Conservation (phyloP, 2,888 invertebrate species). For the Rhimphoctona megacephalus region DNA sequence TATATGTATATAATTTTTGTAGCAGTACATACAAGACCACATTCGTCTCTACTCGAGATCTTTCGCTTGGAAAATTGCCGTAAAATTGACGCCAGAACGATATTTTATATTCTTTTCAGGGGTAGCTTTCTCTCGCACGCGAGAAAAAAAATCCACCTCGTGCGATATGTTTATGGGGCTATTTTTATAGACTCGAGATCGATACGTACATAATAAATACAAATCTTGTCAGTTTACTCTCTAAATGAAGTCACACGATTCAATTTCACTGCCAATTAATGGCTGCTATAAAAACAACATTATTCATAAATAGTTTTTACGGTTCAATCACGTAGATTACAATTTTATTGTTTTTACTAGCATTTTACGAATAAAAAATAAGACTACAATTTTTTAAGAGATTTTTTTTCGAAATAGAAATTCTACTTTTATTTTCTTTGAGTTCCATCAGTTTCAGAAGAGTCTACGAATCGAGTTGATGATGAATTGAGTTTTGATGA, state of each 20-base stretch:
- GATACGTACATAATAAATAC: slow-evolving; percentile 18
- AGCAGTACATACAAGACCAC: background rate
- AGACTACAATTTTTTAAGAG: background rate
- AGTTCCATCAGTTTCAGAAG: background rate
- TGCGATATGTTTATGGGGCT: slow-evolving; percentile 56
- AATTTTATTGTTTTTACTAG: background rate
- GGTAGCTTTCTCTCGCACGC: slow-evolving; percentile 69
- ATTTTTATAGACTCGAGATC: slow-evolving; percentile 58
- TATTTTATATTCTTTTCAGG: slow-evolving; percentile 80
- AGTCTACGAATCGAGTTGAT: too few relatives aligned
- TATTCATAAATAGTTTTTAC: background rate
- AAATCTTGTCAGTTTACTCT: slow-evolving; percentile 35
- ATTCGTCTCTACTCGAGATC: slow-evolving; percentile 71
- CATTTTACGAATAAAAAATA: too few relatives aligned
- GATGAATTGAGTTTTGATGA: too few relatives aligned
- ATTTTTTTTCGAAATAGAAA: background rate
- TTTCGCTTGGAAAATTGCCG: slow-evolving; percentile 83
- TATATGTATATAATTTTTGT: background rate
- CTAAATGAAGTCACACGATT: slow-evolving; percentile 21
- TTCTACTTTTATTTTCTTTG: background rate
- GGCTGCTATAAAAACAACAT: background rate
- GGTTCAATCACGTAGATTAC: background rate
- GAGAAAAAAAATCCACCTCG: slow-evolving; percentile 51
- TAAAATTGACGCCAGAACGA: slow-evolving; percentile 83
- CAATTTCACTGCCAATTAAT: background rate